Conservation (phyloP, 2,888 invertebrate species). For the Caenorhabditis sp. region DNA sequence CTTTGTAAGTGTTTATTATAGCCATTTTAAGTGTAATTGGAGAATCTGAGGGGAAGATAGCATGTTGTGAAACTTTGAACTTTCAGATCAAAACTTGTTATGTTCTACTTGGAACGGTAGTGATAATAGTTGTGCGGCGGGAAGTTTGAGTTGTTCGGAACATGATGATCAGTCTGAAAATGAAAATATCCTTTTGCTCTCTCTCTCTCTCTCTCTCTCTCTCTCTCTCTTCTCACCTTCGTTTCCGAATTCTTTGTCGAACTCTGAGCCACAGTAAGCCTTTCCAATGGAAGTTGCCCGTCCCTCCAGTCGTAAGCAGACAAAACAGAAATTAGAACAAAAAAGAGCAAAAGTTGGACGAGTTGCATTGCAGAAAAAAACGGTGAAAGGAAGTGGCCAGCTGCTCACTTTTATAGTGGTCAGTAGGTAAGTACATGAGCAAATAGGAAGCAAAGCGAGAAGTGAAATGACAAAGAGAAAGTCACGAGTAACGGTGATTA, state of each 20-base stretch:
- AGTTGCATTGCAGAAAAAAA: background rate
- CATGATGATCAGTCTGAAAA: conserved; percentile 31
- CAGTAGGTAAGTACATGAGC: conserved; percentile 11
- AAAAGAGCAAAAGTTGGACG: background rate
- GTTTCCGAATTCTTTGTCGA: conserved; percentile 18
- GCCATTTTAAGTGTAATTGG: too few species aligned
- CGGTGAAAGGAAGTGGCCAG: background rate
- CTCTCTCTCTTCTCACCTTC: conserved; percentile 5
- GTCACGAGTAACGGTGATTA: background rate
- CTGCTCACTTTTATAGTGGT: conserved; percentile 5
- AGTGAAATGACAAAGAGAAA: background rate
- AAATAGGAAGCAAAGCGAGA: conserved; percentile 10
- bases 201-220: background rate
- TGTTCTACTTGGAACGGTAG: conserved; percentile 4
- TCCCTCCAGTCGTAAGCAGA: conserved; percentile 34
- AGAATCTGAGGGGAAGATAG: too few species aligned
- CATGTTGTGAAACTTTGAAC: background rate
- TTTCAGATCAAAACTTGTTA: background rate
- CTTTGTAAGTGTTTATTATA: too few species aligned
- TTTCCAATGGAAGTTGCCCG: conserved; percentile 37
- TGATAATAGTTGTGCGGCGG: conserved; percentile 26
- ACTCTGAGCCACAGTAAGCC: background rate
- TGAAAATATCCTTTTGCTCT: background rate
- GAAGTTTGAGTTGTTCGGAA: conserved; percentile 12
- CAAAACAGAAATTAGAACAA: background rate